Base-by-base conservation (phyloP, 2,888 invertebrate genomes). In the Oligia latruncula region DNA sequence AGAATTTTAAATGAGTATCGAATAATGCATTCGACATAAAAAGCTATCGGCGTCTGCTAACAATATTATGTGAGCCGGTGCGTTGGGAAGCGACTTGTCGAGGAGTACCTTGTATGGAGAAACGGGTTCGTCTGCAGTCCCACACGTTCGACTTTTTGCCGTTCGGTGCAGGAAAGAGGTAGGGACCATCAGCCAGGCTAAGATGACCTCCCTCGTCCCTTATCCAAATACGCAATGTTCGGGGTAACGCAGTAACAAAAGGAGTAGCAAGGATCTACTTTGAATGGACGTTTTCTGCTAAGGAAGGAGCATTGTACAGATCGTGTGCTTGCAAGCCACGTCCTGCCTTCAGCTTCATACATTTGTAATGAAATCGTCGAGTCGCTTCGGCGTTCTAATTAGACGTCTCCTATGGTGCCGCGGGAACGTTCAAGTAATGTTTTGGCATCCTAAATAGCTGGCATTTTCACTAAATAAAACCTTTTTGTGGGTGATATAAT, bases 1-100 rank as follows among this genome's bases (percentile, higher is more conserved):
- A 97, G 96, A 96, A 96, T 97, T 97, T 97, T 96, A 97, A 97
- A 97, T 96, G 96, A 96, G 96, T 95, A 96, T 96, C 96, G 96
- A 97, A 97, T 96, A 96, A 97, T 97, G 96, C 96, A 96, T 96
- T 94, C 95, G 95, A 95, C 95, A 96, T 96, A 96, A 97, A 97
- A 97, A 97, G 96, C 96, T 96, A 96, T 96, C 96, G 95, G 94
- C 95, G 92, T 92, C 93, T 92, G 94, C 96, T 96, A 96, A 96
- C 96, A 95, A 96, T 96, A 96, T 96, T 96, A 96, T 96, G 95
- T 96, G 96, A 94, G 95, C 93, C 95, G 95, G 94, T 96, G 95
- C 95, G 95, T 95, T 95, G 96, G 95, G 96, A 95, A 95, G 95
- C 95, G 94, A 94, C 93, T 94, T 94, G 95, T 94, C 94, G 93